Conservation (phyloP, 2,113 vertebrate species). For the Triplophysa siluroides region DNA sequence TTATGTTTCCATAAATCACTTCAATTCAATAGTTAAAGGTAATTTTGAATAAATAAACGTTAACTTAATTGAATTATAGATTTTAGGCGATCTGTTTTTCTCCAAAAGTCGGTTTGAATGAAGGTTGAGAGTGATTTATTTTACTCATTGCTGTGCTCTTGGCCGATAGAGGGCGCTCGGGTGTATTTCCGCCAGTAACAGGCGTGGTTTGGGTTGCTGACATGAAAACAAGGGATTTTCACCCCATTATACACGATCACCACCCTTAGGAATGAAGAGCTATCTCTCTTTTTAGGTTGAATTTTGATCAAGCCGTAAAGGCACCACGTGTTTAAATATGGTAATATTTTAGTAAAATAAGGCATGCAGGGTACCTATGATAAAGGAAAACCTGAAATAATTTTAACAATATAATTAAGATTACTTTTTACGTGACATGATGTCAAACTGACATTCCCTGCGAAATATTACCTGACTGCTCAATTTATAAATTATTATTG, state of each 20-base stretch:
- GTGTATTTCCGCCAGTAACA: constrained; percentile 20
- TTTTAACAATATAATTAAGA: no score
- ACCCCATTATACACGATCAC: not conserved
- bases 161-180: constrained; percentile 18
- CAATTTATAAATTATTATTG: no score
- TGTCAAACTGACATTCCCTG: no score
- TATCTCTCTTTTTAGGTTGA: not conserved
- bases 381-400: no score
- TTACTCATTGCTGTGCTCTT: not conserved
- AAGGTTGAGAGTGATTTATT: not conserved
- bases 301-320: not conserved
- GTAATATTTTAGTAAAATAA: no score
- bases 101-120: not conserved
- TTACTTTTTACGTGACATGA: no score
- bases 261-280: not conserved
- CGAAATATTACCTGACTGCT: no score
- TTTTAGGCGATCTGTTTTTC: no score
- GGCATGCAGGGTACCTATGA: no score
- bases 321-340: not conserved
- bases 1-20: not conserved
- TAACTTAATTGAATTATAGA: not conserved
- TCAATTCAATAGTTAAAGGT: not conserved
- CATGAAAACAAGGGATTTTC: constrained; percentile 5
- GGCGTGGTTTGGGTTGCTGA: constrained; percentile 12
- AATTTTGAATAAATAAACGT: not conserved